A percentile compares a stretch with the other conserved stretches of the same genome.
Evolutionary conservation across 2,113 vertebrate species (phyloP).

Genomic region (Hemiprocne comata): DNA sequence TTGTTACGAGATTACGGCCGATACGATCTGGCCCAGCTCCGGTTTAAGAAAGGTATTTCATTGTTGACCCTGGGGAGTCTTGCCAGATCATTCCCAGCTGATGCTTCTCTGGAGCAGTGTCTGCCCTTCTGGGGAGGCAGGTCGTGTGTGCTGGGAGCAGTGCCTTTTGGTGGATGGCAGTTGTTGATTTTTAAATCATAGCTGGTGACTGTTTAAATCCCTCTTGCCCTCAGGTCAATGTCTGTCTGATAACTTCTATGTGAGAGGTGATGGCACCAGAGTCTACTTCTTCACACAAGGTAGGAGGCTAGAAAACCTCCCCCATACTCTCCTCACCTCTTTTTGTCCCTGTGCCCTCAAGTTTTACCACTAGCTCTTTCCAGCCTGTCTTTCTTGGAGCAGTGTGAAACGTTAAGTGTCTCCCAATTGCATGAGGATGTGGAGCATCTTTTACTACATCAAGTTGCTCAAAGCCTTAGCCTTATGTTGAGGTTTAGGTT

Average conservation of each 20-base stretch:
- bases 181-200: conserved; percentile 25
- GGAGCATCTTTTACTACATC: too few relatives aligned
- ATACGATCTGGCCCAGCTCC: conserved; percentile 95
- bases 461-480: neutral
- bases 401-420: neutral
- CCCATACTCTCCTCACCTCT: neutral
- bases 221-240: conserved; percentile 84
- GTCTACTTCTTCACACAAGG: conserved; percentile 99
- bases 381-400: neutral
- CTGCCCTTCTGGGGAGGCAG: neutral
- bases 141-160: neutral
- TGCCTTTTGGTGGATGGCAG: neutral
- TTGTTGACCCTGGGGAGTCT: neutral
- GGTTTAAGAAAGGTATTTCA: conserved; percentile 92
- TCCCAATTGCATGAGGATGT: neutral
- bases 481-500: too few relatives aligned
- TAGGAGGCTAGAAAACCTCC: conserved; percentile 54
- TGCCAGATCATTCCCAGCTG: neutral
- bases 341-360: neutral
- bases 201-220: neutral
- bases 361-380: neutral
- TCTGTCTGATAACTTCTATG: conserved; percentile 96
- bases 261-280: conserved; percentile 94
- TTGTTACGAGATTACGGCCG: conserved; percentile 95
- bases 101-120: neutral